phyloP scores from a whole-genome alignment of 2,888 invertebrate genomes.

The Caprella mutica region DNA sequence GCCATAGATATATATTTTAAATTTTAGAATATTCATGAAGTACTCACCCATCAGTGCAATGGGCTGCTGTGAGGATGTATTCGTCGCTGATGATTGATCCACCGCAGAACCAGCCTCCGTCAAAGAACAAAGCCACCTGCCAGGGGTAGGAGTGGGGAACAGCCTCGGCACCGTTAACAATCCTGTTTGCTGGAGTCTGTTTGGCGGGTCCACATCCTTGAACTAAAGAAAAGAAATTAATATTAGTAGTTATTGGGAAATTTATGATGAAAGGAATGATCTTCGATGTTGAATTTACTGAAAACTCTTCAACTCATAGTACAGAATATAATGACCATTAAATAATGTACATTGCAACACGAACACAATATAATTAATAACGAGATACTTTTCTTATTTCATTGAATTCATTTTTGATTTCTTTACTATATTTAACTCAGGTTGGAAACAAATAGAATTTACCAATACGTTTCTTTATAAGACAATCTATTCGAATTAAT shows the following conservation, averaged over 20 bases:
- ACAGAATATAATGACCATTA: too few relatives aligned
- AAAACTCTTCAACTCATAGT: neutral
- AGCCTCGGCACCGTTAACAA: conserved; percentile 28
- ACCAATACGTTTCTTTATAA: too few relatives aligned
- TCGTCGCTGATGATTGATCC: conserved; percentile 32
- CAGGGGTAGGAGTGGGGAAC: conserved; percentile 29
- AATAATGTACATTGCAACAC: too few relatives aligned
- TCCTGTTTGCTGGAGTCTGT: conserved; percentile 3
- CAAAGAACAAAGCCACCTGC: conserved; percentile 32
- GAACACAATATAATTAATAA: too few relatives aligned
- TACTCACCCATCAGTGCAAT: conserved; percentile 33
- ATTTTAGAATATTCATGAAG: too few relatives aligned
- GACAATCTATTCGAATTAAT: too few relatives aligned
- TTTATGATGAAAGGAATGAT: neutral
- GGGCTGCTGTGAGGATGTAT: conserved; percentile 34
- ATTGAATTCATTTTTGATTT: too few relatives aligned
- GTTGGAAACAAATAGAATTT: too few relatives aligned
- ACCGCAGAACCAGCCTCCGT: conserved; percentile 33
- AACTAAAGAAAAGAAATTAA: neutral
- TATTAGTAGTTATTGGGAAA: neutral
- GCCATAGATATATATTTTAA: too few relatives aligned
- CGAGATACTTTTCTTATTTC: too few relatives aligned
- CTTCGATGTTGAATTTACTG: neutral
- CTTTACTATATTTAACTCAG: too few relatives aligned
- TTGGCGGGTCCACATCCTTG: neutral